Percentiles rank a stretch among this genome's conserved stretches.
phyloP scores from a whole-genome alignment of 2,113 vertebrate species.

The Microcebus lehilahytsara region DNA sequence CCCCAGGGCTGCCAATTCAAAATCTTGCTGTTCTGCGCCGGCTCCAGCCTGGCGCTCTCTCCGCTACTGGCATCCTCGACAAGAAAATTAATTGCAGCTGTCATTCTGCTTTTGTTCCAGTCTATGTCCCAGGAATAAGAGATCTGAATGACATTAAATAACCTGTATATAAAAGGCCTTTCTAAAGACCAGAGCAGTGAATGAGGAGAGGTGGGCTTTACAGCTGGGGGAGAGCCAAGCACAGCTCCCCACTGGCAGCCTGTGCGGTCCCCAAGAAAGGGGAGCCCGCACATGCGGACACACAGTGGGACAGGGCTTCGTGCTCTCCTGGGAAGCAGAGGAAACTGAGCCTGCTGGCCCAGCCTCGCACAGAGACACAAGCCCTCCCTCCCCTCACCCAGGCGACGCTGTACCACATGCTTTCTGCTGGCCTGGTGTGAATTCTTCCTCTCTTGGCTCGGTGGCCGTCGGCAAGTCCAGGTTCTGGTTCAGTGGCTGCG shows the following conservation, averaged over 20 bases:
- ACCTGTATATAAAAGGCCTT: slow-evolving; percentile 49
- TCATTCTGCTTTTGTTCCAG: slow-evolving; percentile 70
- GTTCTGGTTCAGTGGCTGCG: neutral
- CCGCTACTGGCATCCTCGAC: slow-evolving; percentile 24
- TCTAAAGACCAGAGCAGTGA: slow-evolving; percentile 12
- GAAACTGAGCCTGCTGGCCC: neutral
- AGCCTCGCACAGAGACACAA: neutral
- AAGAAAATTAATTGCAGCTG: slow-evolving; percentile 77
- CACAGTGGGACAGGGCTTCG: neutral
- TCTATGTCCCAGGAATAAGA: slow-evolving; percentile 68
- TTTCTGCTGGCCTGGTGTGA: neutral
- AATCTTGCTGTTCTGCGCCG: neutral
- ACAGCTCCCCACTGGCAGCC: neutral
- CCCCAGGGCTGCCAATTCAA: neutral
- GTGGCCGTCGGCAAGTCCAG: neutral
- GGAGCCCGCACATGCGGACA: neutral
- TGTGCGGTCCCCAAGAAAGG: neutral
- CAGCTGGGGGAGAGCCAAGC: neutral
- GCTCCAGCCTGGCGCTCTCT: neutral
- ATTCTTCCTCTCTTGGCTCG: neutral
- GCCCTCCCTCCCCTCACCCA: neutral
- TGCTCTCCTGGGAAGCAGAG: neutral
- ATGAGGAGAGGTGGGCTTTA: neutral
- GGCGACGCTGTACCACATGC: neutral
- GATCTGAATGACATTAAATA: slow-evolving; percentile 62